Evolutionary conservation across 2,888 invertebrate species (phyloP), one percentile per base, ranked within the genome.

Genomic region (Pemphredon lugubris): DNA sequence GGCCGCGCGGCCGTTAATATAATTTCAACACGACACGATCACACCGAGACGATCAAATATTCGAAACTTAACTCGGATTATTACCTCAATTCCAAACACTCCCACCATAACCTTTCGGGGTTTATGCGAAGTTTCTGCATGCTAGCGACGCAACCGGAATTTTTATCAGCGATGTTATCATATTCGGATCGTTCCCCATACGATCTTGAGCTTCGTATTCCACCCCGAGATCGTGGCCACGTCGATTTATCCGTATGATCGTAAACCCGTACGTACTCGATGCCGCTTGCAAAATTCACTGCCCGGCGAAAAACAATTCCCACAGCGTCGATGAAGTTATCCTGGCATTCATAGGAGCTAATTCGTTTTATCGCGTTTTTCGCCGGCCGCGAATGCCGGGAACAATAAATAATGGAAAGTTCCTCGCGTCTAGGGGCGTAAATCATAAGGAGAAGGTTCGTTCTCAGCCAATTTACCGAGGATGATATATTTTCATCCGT

Each of bases 141-240:
- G 14, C 5, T 7, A 26, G 50, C 32, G 42, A 57, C 47, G 71
- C 59, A 51, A 20, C 7, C 30, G 20, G 61, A 71, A 71, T 69
- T 71, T 71, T 63, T 61, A 67, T n/a, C 48, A 58, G 32, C 23
- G n/a, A 23, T 23, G 61, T 71, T 71, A 69, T 57, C 57, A 63
- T 68, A 51, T 32, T 7, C 18, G 13, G 37, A 26, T 23, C 39
- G 50, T 54, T 50, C 34, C 39, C 26, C 50, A 50, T 44, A 37
- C 30, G 34, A 51, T 32, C 40, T 40, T 45, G 11, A 11, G 53
- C 53, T n/a, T 32, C 20, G n/a, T 37, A 39, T 51, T 40, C 45
- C n/a, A 30, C 30, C 45, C 51, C 20, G 16, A 7, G 13, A 39
- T 45, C 44, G 26, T n/a, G n/a, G 21, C 20, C 34, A 6, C 45